Conservation (phyloP, 2,888 invertebrate genomes). For the Cordilura impudica region DNA sequence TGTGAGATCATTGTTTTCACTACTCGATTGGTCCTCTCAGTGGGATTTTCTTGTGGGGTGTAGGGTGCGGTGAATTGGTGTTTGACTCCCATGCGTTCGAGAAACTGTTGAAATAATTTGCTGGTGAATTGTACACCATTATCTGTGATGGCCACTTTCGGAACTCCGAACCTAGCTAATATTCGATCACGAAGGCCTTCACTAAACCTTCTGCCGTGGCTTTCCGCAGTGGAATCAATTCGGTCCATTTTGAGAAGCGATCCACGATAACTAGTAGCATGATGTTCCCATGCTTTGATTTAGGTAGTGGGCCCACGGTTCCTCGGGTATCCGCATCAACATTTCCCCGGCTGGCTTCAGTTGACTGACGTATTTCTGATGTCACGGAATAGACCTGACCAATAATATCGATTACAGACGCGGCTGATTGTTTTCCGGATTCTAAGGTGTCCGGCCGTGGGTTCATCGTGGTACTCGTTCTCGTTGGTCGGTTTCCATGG, state of each 20-base stretch:
- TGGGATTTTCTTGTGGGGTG: not conserved
- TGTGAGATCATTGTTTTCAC: not conserved
- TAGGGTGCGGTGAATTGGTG: conserved; percentile 1
- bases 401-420: not conserved
- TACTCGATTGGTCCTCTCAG: not conserved
- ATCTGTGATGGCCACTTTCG: too few relatives aligned
- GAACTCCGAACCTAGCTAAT: too few relatives aligned
- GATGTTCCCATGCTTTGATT: not conserved
- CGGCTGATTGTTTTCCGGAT: not conserved
- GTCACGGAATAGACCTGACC: not conserved
- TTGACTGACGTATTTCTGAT: not conserved
- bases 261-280: not conserved
- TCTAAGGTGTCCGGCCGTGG: not conserved
- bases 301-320: not conserved
- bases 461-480: not conserved
- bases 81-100: not conserved
- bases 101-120: not conserved
- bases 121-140: too few relatives aligned
- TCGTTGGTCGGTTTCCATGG: not conserved
- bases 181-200: not conserved
- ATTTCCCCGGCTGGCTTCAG: not conserved
- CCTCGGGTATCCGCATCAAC: not conserved
- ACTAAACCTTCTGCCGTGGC: not conserved
- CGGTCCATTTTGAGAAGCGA: not conserved
- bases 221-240: not conserved